A percentile compares a stretch with the other conserved stretches of the same genome.
Evolutionary conservation across 2,113 vertebrate species (phyloP).

Genomic region (Thalassoma bifasciatum): DNA sequence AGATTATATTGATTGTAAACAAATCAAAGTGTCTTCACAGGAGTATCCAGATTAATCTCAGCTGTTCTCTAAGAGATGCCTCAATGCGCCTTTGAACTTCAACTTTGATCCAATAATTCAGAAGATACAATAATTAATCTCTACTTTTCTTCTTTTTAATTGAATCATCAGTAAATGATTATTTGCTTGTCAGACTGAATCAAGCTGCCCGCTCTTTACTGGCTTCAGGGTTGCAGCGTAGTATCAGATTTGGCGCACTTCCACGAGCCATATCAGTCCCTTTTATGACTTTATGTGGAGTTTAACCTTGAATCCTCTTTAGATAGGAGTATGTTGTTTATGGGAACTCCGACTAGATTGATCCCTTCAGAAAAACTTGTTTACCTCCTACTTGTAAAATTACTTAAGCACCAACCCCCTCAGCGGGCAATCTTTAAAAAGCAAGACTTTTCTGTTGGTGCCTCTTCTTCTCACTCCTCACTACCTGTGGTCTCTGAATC

Average conservation of each 20-base stretch:
- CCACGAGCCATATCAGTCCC: not conserved
- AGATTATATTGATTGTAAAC: slow-evolving; percentile 44
- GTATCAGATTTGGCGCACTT: not conserved
- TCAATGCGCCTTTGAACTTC: not conserved
- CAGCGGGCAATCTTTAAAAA: not conserved
- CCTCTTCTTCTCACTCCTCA: not conserved
- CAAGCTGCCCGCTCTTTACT: not conserved
- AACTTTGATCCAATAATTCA: not conserved
- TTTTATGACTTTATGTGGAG: not conserved
- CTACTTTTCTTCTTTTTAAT: not conserved
- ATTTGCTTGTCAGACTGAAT: not conserved
- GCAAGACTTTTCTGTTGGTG: not conserved
- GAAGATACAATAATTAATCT: not conserved
- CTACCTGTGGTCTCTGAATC: not conserved
- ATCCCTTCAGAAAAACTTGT: too few relatives aligned
- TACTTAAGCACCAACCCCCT: too few relatives aligned
- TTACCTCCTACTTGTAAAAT: too few relatives aligned
- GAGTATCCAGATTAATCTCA: not conserved
- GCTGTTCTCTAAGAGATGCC: not conserved
- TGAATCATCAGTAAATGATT: not conserved
- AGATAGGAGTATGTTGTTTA: not conserved
- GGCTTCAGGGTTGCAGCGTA: not conserved
- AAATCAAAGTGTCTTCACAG: not conserved
- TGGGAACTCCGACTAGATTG: not conserved
- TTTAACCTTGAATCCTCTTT: slow-evolving; percentile 11